Percentiles rank a stretch among this genome's conserved stretches.
Evolutionary conservation across 2,113 vertebrate genomes (phyloP).

Genomic region (human): GRCh38 chr2:177623001-177623500

Average conservation of each 20-base stretch:
- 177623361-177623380: constrained; percentile 20
- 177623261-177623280: constrained; percentile 75
- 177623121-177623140: constrained; percentile 18
- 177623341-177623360: not conserved
- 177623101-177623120: constrained; percentile 8
- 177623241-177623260: constrained; percentile 45
- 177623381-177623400: constrained; percentile 43
- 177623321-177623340: constrained; percentile 43
- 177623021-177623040: constrained; percentile 23
- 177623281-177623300: constrained; percentile 51
- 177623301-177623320: constrained; percentile 47
- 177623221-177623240: constrained; percentile 43
- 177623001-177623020: constrained; percentile 33
- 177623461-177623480: not conserved
- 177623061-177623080: not conserved
- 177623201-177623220: not conserved
- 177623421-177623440: not conserved
- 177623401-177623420: accelerated
- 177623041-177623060: constrained; percentile 53
- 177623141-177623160: constrained; percentile 8
- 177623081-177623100: not conserved
- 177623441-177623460: constrained; percentile 6
- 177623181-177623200: not conserved
- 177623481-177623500: not conserved
- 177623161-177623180: not conserved